These are phyloP conservation scores for Agrochola litura DNA, from an alignment of 2,888 invertebrate genomes.

Conservation along the genomic window DNA sequence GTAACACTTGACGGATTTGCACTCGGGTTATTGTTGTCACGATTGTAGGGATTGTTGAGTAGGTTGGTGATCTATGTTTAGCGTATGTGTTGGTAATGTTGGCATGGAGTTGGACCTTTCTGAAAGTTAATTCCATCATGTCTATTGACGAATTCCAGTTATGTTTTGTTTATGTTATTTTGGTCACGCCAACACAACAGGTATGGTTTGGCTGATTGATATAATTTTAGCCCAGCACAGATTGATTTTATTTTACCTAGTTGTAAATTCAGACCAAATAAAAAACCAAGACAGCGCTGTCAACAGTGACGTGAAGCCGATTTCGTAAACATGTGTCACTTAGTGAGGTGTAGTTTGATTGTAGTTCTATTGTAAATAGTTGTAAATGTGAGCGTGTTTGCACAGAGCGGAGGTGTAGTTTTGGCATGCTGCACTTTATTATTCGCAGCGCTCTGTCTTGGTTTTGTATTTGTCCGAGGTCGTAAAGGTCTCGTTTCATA, in stretches of 20 bases:
- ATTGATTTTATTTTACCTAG: neutral
- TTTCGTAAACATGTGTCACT: no score
- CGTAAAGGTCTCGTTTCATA: neutral
- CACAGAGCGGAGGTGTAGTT: no score
- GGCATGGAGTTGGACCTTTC: no score
- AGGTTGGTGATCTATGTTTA: neutral
- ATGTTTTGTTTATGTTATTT: neutral
- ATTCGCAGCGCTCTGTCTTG: no score
- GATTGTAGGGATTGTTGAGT: conserved; percentile 9
- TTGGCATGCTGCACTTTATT: no score
- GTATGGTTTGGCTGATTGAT: neutral
- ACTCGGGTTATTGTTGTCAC: conserved; percentile 30
- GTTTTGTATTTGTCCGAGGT: no score
- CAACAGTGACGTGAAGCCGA: no score
- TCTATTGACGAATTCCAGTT: neutral
- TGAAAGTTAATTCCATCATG: conserved; percentile 7
- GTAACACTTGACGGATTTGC: conserved; percentile 31
- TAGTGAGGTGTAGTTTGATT: no score
- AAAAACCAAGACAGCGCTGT: no score
- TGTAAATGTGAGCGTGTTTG: no score
- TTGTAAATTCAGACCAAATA: neutral
- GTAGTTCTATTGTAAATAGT: no score
- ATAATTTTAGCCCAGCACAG: no score
- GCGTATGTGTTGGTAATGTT: neutral
- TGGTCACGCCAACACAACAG: neutral